Conservation (phyloP, 2,113 vertebrate species). For the Nymphicus hollandicus region DNA sequence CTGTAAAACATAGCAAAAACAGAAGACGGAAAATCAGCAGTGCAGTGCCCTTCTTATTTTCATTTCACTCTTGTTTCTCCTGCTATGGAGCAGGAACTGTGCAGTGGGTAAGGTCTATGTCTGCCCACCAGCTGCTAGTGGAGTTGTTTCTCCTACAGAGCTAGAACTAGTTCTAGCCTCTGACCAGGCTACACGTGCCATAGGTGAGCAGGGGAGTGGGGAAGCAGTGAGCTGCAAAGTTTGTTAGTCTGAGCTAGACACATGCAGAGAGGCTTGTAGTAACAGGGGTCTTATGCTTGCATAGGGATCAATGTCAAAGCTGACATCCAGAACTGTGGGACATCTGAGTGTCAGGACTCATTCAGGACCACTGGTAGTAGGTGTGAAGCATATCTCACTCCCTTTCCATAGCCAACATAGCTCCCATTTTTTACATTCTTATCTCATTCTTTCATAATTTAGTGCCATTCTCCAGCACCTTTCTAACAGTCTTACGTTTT, state of each 20-base stretch:
- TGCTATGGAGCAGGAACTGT: not conserved
- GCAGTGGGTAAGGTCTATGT: not conserved
- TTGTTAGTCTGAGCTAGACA: not conserved
- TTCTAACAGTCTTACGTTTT: not conserved
- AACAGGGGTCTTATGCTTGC: not conserved
- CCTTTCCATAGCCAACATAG: not conserved
- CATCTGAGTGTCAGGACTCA: not conserved
- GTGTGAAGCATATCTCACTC: not conserved
- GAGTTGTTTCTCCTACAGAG: not conserved
- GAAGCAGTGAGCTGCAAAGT: not conserved
- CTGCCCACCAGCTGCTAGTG: not conserved
- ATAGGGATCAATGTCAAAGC: not conserved
- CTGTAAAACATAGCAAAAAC: not conserved
- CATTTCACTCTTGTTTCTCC: not conserved
- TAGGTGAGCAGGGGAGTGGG: not conserved
- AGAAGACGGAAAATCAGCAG: not conserved
- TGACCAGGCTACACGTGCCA: fast-evolving
- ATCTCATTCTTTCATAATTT: not conserved
- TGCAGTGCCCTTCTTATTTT: not conserved
- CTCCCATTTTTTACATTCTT: not conserved
- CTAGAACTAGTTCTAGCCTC: not conserved
- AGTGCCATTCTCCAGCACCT: not conserved
- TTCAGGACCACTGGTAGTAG: not conserved
- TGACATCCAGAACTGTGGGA: not conserved
- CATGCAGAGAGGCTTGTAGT: not conserved